phyloP scores from a whole-genome alignment of 2,797 vertebrate genomes.

The Thaleichthys pacificus region DNA sequence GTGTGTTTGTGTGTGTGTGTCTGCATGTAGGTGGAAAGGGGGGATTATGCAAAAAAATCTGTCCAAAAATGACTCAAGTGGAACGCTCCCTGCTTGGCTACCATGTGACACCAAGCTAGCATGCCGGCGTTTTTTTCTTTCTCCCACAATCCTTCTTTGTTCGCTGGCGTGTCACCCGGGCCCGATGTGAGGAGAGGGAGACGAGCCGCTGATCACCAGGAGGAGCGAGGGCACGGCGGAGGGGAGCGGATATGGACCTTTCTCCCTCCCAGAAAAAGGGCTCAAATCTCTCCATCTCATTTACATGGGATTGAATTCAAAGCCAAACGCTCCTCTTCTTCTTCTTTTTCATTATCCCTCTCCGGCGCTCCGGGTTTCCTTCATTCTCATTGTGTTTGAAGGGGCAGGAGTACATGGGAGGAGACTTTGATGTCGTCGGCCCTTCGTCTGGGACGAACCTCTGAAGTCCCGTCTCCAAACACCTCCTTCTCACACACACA shows the following conservation, averaged over 20 bases:
- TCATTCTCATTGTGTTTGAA: slow-evolving; percentile 14
- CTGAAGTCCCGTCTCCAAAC: background rate
- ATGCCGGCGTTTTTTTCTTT: slow-evolving; percentile 25
- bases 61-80: slow-evolving; percentile 85
- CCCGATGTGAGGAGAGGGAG: slow-evolving; percentile 16
- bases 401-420: slow-evolving; percentile 8
- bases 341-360: slow-evolving; percentile 41
- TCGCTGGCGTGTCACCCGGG: slow-evolving; percentile 53
- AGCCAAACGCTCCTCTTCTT: slow-evolving; percentile 45
- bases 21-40: slow-evolving; percentile 15
- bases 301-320: slow-evolving; percentile 56
- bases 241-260: slow-evolving; percentile 60
- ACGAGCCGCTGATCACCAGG: slow-evolving; percentile 21
- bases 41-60: slow-evolving; percentile 79
- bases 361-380: background rate
- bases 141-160: slow-evolving; percentile 74
- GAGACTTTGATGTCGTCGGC: slow-evolving; percentile 10
- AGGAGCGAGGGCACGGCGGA: slow-evolving; percentile 25
- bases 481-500: background rate
- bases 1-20: slow-evolving; percentile 9
- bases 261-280: slow-evolving; percentile 54
- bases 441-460: slow-evolving; percentile 3
- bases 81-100: slow-evolving; percentile 83
- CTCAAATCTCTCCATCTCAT: slow-evolving; percentile 56
- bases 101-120: slow-evolving; percentile 71